Conservation (phyloP, 1,140 invertebrate genomes). For the Ostrea edulis region DNA sequence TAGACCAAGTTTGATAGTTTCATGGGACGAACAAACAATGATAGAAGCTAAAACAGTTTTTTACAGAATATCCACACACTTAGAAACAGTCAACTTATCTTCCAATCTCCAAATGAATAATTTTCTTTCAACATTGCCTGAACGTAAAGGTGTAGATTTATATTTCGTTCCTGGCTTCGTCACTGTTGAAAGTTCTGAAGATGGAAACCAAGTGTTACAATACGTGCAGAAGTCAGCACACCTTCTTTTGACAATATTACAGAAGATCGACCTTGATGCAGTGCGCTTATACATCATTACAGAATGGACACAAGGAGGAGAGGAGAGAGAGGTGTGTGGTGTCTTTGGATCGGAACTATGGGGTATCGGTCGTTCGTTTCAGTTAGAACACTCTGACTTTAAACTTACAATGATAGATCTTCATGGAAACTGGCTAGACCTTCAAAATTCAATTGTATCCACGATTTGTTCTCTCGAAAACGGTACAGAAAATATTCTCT, state of each 20-base stretch:
- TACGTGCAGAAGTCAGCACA: neutral
- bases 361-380: slow-evolving; percentile 40
- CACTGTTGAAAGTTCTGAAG: neutral
- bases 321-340: neutral
- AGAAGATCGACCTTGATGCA: neutral
- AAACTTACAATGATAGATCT: neutral
- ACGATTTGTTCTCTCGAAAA: neutral
- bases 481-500: neutral
- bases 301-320: neutral
- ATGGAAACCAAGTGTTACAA: neutral
- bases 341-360: slow-evolving; percentile 49
- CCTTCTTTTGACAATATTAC: neutral
- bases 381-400: neutral
- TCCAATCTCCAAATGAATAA: neutral
- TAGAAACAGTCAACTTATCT: neutral
- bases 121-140: neutral
- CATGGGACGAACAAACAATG: neutral
- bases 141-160: neutral
- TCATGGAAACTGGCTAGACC: neutral
- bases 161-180: neutral
- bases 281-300: neutral
- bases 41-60: neutral
- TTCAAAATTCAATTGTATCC: neutral
- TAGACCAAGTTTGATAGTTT: neutral
- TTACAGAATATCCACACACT: neutral